Evolutionary conservation across 2,888 invertebrate genomes (phyloP), one percentile per base, ranked within the genome.

Genomic region (Eudemis profundana): DNA sequence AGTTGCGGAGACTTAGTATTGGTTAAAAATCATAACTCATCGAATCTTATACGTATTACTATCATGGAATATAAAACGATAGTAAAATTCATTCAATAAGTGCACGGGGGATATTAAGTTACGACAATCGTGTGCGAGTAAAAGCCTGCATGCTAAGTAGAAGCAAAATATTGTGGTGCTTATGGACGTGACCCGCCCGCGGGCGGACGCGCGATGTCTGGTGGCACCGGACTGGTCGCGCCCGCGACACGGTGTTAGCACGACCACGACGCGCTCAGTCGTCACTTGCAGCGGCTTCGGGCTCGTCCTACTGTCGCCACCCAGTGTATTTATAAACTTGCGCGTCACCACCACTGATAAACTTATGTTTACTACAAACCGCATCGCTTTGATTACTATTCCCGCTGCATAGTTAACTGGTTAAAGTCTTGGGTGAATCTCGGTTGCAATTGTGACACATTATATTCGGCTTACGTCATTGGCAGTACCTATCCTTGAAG

Each of bases 301-400:
- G 83, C 85, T 89, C 89, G 90, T 88, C 90, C 88, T 87, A 81
- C 79, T 82, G 89, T 85, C 89, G 88, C 87, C 89, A 83, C 77
- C 75, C 77, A 74, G 82, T 83, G 74, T 90, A 89, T 89, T 87
- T 85, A 88, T 89, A 90, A 85, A 86, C 85, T 78, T 77, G 73
- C 81, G 81, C 89, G 87, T 88, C 89, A 89, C 81, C 69, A 69
- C 78, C 78, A 79, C 78, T 85, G 82, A 86, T 86, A 85, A 82
- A 86, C 75, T 74, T 70, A 75, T 80, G 79, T 83, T 83, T 82
- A 81, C 79, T 80, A 65, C 40, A 47, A 51, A 60, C 4, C 15
- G 21, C 36, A 19, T 4, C 19, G 27, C 40, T 60, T 53, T 60
- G 59, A 65, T 47, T 65, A 60, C 60, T 40, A 46, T 65, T 64